These are phyloP conservation scores for Arrhamphus sclerolepis DNA, from an alignment of 2,797 vertebrate species.

Conservation along the genomic window DNA sequence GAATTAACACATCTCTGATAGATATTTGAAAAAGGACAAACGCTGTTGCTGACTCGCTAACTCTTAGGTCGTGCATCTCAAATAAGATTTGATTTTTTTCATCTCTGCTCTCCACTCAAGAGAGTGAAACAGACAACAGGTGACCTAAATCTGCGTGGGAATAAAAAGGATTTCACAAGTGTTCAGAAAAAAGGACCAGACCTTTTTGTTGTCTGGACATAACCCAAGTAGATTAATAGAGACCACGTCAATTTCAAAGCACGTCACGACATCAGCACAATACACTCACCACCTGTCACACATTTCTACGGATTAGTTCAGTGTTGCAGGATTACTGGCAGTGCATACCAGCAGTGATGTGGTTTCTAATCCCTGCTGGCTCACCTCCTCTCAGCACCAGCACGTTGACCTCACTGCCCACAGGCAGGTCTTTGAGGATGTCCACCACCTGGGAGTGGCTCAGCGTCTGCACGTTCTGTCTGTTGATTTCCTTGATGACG, in stretches of 20 bases:
- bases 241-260: conserved; percentile 19
- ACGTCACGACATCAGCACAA: conserved; percentile 15
- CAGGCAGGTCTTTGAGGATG: conserved; percentile 94
- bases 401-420: conserved; percentile 91
- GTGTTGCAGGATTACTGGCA: background rate
- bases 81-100: conserved; percentile 1
- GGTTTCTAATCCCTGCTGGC: conserved; percentile 7
- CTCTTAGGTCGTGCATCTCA: conserved; percentile 7
- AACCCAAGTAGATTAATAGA: conserved; percentile 37
- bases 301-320: conserved; percentile 26
- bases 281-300: conserved; percentile 27
- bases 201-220: conserved; percentile 38
- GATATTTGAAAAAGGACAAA: background rate
- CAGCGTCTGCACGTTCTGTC: conserved; percentile 93
- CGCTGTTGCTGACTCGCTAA: background rate
- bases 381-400: conserved; percentile 95
- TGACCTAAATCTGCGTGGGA: conserved; percentile 12
- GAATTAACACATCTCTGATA: conserved; percentile 25
- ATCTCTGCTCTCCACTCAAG: background rate
- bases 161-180: conserved; percentile 39
- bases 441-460: conserved; percentile 96
- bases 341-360: background rate
- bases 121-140: background rate
- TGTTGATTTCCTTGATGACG: conserved; percentile 95
- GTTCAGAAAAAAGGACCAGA: conserved; percentile 8